Base-by-base conservation (phyloP, 1,140 invertebrate genomes). In the Lepeophtheirus salmonis region DNA sequence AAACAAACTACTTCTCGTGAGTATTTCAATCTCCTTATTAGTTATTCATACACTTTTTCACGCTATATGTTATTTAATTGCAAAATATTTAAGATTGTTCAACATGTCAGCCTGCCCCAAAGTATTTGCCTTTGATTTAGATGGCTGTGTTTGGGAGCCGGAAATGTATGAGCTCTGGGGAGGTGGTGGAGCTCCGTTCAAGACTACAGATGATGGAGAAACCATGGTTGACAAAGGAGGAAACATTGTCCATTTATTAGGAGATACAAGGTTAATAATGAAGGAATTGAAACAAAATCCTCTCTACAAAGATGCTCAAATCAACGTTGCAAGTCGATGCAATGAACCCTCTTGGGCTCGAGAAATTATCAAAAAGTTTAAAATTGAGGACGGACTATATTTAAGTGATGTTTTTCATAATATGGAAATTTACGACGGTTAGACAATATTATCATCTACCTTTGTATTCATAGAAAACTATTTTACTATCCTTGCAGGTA, bases 101-200 rank as follows among this genome's bases (percentile, higher is more conserved):
- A n/a, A n/a, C n/a, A n/a, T n/a, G n/a, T n/a, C n/a, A n/a, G n/a
- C n/a, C n/a, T n/a, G n/a, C n/a, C 52, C 52, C 23, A n/a, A 14
- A 18, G 16, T 14, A 17, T n/a, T 54, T 23, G 26, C 26, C n/a
- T 57, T 57, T 57, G 23, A 26, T 23, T 30, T 50, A 50, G 57
- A 59, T 59, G 57, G 57, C 13, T 59, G 57, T 59, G 48, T 50
- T 1, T 59, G 57, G 57, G 26, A 50, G 13, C 57, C 57, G 1
- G 57, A 59, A 50, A 59, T 59, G 57, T 59, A 59, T 16, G 30
- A 59, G 17, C 48, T 59, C 1, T 59, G 57, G 57, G 57, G 57
- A 2, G 30, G 30, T 2, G 57, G 57, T 2, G 57, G 57, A 50
- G 48, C 57, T 3, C 57, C 57, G 1, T 59, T 59, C 48, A 59